phyloP scores from a whole-genome alignment of 2,113 vertebrate species.

The Naja naja region DNA sequence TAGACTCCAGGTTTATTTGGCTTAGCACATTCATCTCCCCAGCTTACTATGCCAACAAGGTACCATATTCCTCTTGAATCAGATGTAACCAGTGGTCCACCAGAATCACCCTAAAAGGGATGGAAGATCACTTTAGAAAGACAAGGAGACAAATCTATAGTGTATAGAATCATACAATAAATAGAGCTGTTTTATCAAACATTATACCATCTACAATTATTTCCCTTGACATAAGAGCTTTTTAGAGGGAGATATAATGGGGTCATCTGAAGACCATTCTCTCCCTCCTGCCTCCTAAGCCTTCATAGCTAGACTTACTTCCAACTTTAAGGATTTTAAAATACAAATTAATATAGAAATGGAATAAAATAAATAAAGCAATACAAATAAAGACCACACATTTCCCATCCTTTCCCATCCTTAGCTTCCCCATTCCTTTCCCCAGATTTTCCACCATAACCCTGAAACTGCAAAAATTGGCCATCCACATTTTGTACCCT shows the following conservation, averaged over 20 bases:
- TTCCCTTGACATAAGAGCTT: neutral
- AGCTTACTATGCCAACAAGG: constrained; percentile 78
- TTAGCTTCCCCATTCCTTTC: neutral
- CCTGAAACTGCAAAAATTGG: constrained; percentile 14
- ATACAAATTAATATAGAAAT: neutral
- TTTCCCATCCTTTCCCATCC: neutral
- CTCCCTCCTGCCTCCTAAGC: neutral
- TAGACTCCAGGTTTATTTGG: constrained; percentile 77
- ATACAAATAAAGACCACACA: neutral
- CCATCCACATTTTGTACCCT: neutral
- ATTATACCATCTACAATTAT: neutral
- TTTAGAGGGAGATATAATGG: neutral
- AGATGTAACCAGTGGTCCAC: constrained; percentile 81
- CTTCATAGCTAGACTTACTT: neutral
- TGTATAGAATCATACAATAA: neutral
- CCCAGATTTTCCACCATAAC: neutral
- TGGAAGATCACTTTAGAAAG: neutral
- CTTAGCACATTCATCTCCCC: constrained; percentile 76
- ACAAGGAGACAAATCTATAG: neutral
- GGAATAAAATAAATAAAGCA: neutral
- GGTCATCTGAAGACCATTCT: neutral
- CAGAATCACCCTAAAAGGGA: constrained; percentile 83
- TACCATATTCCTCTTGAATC: constrained; percentile 75
- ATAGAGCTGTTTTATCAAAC: neutral
- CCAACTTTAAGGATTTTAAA: neutral